A percentile compares a stretch with the other conserved stretches of the same genome.
Evolutionary conservation across 2,113 vertebrate species (phyloP).

Genomic region (Macquaria ambigua): DNA sequence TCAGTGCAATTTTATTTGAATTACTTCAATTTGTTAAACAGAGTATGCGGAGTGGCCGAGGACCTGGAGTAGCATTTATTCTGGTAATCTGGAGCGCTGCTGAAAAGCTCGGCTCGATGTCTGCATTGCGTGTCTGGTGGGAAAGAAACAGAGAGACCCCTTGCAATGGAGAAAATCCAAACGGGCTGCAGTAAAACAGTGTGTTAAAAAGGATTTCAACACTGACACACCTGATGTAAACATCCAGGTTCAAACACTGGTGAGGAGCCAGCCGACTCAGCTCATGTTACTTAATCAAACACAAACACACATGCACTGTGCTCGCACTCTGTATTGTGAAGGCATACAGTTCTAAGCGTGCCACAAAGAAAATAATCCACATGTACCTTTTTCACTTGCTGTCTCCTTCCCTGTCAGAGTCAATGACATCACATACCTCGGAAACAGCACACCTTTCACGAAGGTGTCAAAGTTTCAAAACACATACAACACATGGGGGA

Average conservation of each 20-base stretch:
- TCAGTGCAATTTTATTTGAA: constrained; percentile 29
- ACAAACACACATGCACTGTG: constrained; percentile 8
- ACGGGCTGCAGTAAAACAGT: constrained; percentile 4
- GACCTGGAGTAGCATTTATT: constrained; percentile 30
- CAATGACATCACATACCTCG: constrained; percentile 38
- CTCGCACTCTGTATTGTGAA: neutral
- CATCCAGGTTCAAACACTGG: constrained; percentile 48
- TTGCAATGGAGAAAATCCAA: neutral
- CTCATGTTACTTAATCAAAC: constrained; percentile 55
- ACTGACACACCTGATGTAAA: constrained; percentile 65
- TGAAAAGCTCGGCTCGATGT: neutral
- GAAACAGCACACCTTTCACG: constrained; percentile 40
- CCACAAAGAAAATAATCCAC: constrained; percentile 38
- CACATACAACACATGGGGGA: constrained; percentile 17
- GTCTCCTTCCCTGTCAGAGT: neutral
- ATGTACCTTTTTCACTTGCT: neutral
- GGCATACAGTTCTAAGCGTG: constrained; percentile 21
- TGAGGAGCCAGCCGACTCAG: constrained; percentile 32
- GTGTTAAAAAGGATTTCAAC: constrained; percentile 19
- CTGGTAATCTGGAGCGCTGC: neutral
- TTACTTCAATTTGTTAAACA: constrained; percentile 14
- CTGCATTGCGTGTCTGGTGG: neutral
- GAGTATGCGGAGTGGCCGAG: neutral
- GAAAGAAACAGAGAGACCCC: neutral
- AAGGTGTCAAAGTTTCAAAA: constrained; percentile 37